A percentile compares a stretch with the other conserved stretches of the same genome.
These are phyloP conservation scores for Cettia cetti DNA, from an alignment of 2,113 vertebrate species.

Conservation along the genomic window DNA sequence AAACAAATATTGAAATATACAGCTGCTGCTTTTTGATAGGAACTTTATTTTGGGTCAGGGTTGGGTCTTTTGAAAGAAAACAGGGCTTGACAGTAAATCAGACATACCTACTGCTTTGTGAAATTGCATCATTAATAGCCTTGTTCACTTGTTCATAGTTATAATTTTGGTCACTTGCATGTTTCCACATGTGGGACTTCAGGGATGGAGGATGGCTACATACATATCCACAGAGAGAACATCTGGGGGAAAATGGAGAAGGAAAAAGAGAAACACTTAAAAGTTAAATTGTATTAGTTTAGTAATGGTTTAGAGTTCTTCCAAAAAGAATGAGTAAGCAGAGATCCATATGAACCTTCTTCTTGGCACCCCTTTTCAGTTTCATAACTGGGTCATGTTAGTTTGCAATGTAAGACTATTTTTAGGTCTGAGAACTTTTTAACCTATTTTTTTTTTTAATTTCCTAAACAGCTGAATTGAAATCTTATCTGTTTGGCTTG, in stretches of 20 bases:
- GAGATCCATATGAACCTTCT: background rate
- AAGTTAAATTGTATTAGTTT: background rate
- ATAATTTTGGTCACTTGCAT: conserved; percentile 98
- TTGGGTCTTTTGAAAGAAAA: background rate
- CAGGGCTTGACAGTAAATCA: background rate
- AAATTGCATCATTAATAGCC: conserved; percentile 97
- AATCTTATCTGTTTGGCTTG: background rate
- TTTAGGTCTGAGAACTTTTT: background rate
- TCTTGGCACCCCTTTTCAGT: background rate
- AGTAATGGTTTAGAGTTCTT: background rate
- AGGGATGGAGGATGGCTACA: conserved; percentile 97
- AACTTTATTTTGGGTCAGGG: background rate
- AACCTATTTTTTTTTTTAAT: background rate
- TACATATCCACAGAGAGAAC: conserved; percentile 95
- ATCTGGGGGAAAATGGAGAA: conserved; percentile 70
- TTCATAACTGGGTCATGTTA: background rate
- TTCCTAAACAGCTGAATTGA: background rate
- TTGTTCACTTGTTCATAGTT: conserved; percentile 99
- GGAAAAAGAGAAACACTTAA: background rate
- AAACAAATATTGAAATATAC: background rate
- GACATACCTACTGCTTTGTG: conserved; percentile 88
- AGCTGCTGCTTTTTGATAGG: background rate
- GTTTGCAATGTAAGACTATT: background rate
- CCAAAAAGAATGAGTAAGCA: background rate
- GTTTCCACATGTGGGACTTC: conserved; percentile 99